These are phyloP conservation scores for Sitobion miscanthi DNA, from an alignment of 1,140 invertebrate genomes.

Conservation along the genomic window DNA sequence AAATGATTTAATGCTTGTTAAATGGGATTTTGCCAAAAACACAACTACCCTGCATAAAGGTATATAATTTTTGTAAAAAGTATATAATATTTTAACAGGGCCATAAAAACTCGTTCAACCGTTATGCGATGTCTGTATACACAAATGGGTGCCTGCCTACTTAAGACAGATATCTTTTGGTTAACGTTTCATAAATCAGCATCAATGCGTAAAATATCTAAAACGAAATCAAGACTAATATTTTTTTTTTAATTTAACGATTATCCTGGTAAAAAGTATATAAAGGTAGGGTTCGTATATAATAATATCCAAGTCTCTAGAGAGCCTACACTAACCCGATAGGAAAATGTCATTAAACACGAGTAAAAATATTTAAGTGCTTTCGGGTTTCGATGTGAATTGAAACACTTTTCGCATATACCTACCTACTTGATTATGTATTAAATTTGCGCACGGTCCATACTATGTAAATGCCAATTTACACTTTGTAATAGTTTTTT, in stretches of 20 bases:
- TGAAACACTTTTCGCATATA: neutral
- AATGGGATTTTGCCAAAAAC: neutral
- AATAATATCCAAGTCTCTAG: neutral
- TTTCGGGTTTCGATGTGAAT: neutral
- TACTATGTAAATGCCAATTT: neutral
- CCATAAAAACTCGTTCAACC: neutral
- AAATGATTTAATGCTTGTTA: neutral
- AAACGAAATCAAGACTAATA: neutral
- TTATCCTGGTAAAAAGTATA: neutral
- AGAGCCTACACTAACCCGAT: neutral
- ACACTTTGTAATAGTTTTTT: neutral
- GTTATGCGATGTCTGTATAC: neutral
- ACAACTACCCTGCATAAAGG: neutral
- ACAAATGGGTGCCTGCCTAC: neutral
- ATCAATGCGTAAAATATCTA: neutral
- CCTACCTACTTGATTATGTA: neutral
- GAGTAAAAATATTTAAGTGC: neutral
- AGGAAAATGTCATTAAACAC: neutral
- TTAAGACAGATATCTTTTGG: neutral
- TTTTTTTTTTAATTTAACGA: neutral
- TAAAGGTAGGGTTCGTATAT: neutral
- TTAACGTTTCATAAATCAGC: neutral
- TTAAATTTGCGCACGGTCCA: neutral
- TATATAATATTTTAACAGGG: neutral
- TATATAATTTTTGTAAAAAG: neutral